Conservation (phyloP, 2,113 vertebrate species). For the Limnothrissa miodon region DNA sequence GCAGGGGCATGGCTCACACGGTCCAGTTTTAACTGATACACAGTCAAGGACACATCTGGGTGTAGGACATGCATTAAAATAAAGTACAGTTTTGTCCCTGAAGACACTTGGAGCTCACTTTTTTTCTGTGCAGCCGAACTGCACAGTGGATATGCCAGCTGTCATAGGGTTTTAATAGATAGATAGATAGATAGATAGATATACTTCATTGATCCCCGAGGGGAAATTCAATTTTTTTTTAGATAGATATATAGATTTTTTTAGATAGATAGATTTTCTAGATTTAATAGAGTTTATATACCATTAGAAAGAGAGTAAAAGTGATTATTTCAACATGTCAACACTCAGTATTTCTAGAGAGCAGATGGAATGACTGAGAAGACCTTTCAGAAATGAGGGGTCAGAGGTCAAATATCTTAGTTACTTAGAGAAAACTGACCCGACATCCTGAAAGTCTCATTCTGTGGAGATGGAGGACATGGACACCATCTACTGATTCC, state of each 20-base stretch:
- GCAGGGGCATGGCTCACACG: not conserved
- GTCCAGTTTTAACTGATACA: not conserved
- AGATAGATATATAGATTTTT: too few species aligned
- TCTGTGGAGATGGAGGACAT: not conserved
- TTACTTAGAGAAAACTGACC: not conserved
- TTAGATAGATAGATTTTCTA: too few species aligned
- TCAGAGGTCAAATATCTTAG: not conserved
- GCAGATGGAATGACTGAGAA: not conserved
- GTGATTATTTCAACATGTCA: not conserved
- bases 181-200: too few species aligned
- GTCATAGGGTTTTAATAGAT: not conserved
- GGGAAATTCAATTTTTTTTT: too few species aligned
- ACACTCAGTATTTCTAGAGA: not conserved
- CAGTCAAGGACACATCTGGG: not conserved
- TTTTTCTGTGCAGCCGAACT: not conserved
- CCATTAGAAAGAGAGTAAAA: not conserved
- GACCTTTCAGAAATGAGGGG: not conserved
- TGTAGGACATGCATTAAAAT: slow-evolving; percentile 5
- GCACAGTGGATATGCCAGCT: not conserved
- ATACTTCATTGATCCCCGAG: too few species aligned
- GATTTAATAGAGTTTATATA: not conserved
- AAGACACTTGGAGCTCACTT: not conserved
- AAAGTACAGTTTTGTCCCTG: not conserved
- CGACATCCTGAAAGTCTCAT: not conserved
- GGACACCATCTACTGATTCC: not conserved